Evolutionary conservation across 1,140 invertebrate genomes (phyloP), one percentile per base, ranked within the genome.

Genomic region (Cydia splendana): DNA sequence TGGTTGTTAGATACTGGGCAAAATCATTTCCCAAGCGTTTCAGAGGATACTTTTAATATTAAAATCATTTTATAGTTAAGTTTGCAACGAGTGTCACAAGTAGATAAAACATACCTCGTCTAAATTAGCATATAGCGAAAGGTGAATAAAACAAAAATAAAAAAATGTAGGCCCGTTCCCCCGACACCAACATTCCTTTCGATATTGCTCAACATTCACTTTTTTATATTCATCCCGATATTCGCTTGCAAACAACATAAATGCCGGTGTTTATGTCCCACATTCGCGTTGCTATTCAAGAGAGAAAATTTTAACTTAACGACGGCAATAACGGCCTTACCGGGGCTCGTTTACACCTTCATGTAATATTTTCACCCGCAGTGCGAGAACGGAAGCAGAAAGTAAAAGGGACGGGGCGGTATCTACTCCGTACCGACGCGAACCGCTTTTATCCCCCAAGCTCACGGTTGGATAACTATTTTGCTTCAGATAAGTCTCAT

Each of bases 271-370:
- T 84, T 85, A 86, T 85, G 78, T 82, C 77, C 79, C 84, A 77
- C 83, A 83, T 83, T 83, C 79, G 76, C 81, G 79, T 77, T 80
- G 81, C 80, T 79, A 80, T 84, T 83, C 80, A 81, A 79, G 80
- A 78, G 81, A 83, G 82, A 83, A 82, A 83, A 83, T 85, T 85
- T 87, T 82, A 84, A 85, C 80, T 84, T 87, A 88, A 88, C 83
- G 82, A 84, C 77, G 80, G 81, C 80, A 87, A 87, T 88, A 88
- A 88, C 80, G 79, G 81, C 79, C 79, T 82, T 77, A 73, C 77
- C 82, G 76, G 78, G 62, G 78, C 78, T 79, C 85, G 83, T 86
- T 86, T 85, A 83, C 83, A 87, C 81, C 85, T 84, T 80, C 75
- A 77, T 76, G 80, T 82, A 79, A 86, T 83, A 85, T 87, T 83